Conservation (phyloP, 2,888 invertebrate species). For the Diaprepes abbreviatus region DNA sequence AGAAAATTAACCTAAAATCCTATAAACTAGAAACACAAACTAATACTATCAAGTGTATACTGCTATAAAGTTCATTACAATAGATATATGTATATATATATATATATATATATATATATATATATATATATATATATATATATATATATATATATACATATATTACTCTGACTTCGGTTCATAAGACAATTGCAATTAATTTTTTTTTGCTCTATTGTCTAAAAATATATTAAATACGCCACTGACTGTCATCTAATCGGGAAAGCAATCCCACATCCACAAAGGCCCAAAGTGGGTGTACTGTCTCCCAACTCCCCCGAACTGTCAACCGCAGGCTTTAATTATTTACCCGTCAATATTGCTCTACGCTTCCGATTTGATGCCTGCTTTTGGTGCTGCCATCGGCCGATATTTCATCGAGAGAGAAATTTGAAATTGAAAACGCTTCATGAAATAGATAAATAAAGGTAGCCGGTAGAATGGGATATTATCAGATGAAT, state of each 20-base stretch:
- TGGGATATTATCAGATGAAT: constrained; percentile 7
- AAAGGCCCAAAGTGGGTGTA: not conserved
- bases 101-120: not conserved
- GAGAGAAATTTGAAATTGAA: constrained; percentile 26
- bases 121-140: no score
- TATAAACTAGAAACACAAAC: no score
- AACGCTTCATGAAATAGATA: constrained; percentile 18
- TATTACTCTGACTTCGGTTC: no score
- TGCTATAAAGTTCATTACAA: not conserved
- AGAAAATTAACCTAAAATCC: no score
- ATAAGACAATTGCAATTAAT: no score
- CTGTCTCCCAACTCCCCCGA: not conserved
- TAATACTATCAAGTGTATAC: no score
- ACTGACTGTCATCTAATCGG: constrained; percentile 6
- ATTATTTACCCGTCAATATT: constrained; percentile 52
- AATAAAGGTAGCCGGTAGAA: not conserved
- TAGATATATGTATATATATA: not conserved
- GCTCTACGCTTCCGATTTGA: constrained; percentile 49
- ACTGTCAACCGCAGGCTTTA: constrained; percentile 47
- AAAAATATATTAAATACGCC: not conserved
- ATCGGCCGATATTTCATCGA: constrained; percentile 27
- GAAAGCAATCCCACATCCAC: constrained; percentile 19
- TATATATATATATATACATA: not conserved
- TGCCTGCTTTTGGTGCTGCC: constrained; percentile 40
- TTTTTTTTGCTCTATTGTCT: no score